Percentiles rank a stretch among this genome's conserved stretches.
phyloP scores from a whole-genome alignment of 2,113 vertebrate genomes.

The Dipodomys merriami region DNA sequence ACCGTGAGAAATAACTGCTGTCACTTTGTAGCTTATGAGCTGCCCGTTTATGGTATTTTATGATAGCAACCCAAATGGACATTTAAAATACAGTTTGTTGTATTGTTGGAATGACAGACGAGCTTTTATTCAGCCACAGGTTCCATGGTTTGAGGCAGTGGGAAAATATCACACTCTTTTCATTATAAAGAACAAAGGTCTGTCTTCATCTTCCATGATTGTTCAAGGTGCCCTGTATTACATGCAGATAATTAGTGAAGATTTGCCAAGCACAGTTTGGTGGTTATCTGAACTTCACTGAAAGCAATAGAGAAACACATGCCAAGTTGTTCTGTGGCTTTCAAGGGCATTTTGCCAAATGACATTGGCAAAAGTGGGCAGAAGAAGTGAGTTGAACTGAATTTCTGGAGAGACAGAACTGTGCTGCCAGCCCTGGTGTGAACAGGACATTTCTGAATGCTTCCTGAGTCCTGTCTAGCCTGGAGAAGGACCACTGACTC shows the following conservation, averaged over 20 bases:
- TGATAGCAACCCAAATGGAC: not conserved
- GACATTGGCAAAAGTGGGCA: not conserved
- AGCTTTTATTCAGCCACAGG: not conserved
- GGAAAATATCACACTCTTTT: not conserved
- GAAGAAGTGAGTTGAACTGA: not conserved
- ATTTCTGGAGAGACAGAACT: accelerated
- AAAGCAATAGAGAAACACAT: not conserved
- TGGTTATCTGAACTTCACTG: not conserved
- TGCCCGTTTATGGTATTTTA: not conserved
- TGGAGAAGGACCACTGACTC: accelerated
- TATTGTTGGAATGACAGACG: not conserved
- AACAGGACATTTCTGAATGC: accelerated
- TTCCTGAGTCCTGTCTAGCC: accelerated
- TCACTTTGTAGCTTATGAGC: not conserved
- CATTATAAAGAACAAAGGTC: not conserved
- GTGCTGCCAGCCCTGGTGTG: not conserved
- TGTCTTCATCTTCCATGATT: not conserved
- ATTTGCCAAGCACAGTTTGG: not conserved
- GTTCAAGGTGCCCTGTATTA: not conserved
- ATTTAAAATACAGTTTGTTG: not conserved
- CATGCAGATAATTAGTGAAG: not conserved
- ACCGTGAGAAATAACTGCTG: not conserved
- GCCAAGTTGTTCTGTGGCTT: not conserved
- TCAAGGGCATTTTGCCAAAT: not conserved
- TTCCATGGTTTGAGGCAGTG: not conserved